phyloP scores from a whole-genome alignment of 1,140 invertebrate species.

The Ceratina calcarata region DNA sequence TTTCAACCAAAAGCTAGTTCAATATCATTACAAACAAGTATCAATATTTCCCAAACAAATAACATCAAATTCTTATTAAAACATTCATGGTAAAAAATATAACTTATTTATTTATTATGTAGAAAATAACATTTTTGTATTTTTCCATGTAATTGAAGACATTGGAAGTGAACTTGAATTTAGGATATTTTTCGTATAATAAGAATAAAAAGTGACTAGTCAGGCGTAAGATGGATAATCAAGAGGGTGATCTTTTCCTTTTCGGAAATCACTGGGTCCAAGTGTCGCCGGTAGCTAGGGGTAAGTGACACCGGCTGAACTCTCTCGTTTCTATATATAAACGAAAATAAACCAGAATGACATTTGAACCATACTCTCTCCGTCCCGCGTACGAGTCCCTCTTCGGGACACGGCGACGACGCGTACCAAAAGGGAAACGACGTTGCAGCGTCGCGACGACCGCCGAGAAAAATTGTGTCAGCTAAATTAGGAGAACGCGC shows the following conservation, averaged over 20 bases:
- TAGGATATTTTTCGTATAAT: no score
- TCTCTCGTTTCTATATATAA: constrained; percentile 78
- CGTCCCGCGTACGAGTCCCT: constrained; percentile 32
- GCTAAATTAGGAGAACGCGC: constrained; percentile 59
- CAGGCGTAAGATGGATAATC: neutral
- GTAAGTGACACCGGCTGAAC: constrained; percentile 79
- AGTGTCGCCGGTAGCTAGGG: constrained; percentile 61
- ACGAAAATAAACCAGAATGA: constrained; percentile 77
- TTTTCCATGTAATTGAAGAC: no score
- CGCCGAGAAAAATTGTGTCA: constrained; percentile 65
- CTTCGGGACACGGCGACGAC: constrained; percentile 16
- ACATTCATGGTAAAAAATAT: no score
- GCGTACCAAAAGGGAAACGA: constrained; percentile 56
- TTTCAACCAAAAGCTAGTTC: neutral
- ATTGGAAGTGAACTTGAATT: no score
- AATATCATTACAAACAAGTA: neutral
- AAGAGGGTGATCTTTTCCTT: constrained; percentile 40
- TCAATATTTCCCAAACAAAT: neutral
- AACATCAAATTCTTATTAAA: neutral
- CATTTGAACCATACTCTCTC: constrained; percentile 71
- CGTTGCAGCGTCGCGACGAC: constrained; percentile 55
- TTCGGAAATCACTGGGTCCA: constrained; percentile 58
- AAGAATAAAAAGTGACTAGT: neutral
- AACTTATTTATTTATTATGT: no score
- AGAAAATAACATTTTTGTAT: no score